phyloP scores from a whole-genome alignment of 2,113 vertebrate genomes.

The Jacana jacana region DNA sequence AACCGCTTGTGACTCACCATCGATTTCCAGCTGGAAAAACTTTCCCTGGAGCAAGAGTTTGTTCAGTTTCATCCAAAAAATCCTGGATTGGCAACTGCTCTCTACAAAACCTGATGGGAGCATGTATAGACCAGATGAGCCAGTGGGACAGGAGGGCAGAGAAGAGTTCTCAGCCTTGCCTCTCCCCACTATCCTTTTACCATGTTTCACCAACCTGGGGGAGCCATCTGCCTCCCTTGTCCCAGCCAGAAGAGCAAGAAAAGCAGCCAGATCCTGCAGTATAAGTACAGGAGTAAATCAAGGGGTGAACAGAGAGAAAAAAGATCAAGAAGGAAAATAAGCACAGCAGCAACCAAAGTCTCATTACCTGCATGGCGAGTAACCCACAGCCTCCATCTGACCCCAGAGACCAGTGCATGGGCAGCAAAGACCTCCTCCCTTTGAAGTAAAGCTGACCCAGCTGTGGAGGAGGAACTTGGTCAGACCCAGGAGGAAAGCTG shows the following conservation, averaged over 20 bases:
- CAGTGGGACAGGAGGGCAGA: neutral
- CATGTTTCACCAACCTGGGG: constrained; percentile 22
- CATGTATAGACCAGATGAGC: neutral
- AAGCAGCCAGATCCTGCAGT: constrained; percentile 10
- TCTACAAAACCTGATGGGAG: constrained; percentile 26
- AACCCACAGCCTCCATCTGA: constrained; percentile 35
- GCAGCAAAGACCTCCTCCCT: neutral
- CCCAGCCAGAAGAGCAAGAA: constrained; percentile 3
- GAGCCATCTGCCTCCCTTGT: neutral
- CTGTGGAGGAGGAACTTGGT: neutral
- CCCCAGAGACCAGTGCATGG: neutral
- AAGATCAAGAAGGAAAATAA: neutral
- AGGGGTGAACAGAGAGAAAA: neutral
- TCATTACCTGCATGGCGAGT: constrained; percentile 32
- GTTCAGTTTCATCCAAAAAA: constrained; percentile 61
- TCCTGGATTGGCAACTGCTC: constrained; percentile 29
- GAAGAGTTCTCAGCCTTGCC: neutral
- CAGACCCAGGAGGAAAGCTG: neutral
- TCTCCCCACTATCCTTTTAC: neutral
- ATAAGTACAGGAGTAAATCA: neutral
- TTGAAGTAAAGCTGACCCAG: neutral
- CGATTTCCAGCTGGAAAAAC: constrained; percentile 47
- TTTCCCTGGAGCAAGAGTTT: constrained; percentile 35
- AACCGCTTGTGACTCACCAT: constrained; percentile 38
- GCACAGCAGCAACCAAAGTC: neutral